Evolutionary conservation across 2,888 invertebrate genomes (phyloP), one percentile per base, ranked within the genome.

Genomic region (Antheraea yamamai): DNA sequence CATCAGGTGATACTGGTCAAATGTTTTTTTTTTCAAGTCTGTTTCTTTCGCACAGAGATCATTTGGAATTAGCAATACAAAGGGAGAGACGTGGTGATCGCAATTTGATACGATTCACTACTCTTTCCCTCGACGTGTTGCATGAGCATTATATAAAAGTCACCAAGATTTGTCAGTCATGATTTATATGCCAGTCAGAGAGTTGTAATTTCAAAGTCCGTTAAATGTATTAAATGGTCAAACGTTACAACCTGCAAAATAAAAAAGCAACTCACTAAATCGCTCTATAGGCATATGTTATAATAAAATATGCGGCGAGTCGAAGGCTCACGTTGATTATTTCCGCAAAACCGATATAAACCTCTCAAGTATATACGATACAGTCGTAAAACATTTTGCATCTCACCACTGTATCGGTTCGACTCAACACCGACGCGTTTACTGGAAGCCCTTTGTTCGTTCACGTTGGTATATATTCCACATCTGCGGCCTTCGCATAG

Each of bases 361-460:
- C n/a, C 18, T 35, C 23, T 47, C 72, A 14, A n/a, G 70, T 70
- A 39, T 74, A 26, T 71, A 75, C 78, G 77, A 76, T 78, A 76
- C 35, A 66, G 79, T 58, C 66, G 58, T 73, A 73, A 75, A 75
- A 73, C 68, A 58, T 83, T 84, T 84, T 84, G 81, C 82, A 84
- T 85, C 83, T 81, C 83, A 81, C 83, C 76, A 39, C 70, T 77
- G 78, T 82, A 83, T 82, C 79, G 80, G 73, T 76, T 75, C 30
- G 75, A 78, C 74, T 74, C 76, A 78, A 82, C 79, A 79, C 71
- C 64, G 74, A 70, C 74, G 77, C 78, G 77, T 81, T 81, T 81
- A 80, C 78, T 84, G 78, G 79, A 58, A 75, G 72, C 79, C 82
- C 82, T 84, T 85, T 85, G 82, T 85, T 83, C 78, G 77, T 78